Evolutionary conservation across 2,113 vertebrate species (phyloP).

Genomic region (Nothocercus julius): DNA sequence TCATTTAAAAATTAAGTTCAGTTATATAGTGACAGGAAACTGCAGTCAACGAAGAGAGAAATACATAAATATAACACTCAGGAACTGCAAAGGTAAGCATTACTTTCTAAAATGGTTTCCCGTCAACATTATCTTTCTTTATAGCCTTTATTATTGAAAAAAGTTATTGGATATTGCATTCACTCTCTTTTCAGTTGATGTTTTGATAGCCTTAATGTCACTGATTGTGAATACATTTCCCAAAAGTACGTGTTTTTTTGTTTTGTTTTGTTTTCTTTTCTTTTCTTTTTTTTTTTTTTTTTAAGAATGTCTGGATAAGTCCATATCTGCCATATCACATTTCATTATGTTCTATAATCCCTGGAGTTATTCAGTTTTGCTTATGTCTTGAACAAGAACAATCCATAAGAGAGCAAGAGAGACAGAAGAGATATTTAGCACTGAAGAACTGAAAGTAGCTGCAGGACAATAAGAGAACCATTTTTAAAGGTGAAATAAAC

Average conservation of each 20-base stretch:
- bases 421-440: background rate
- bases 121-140: slow-evolving; percentile 30
- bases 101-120: slow-evolving; percentile 28
- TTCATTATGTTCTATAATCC: background rate
- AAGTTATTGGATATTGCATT: slow-evolving; percentile 62
- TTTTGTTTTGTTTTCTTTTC: background rate
- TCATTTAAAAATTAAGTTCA: slow-evolving; percentile 58
- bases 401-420: background rate
- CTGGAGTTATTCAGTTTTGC: background rate
- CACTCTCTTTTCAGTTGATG: slow-evolving; percentile 16
- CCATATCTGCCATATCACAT: background rate
- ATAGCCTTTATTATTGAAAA: slow-evolving; percentile 50
- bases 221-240: slow-evolving; percentile 43
- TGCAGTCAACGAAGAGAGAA: background rate
- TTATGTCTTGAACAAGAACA: background rate
- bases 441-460: background rate
- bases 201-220: slow-evolving; percentile 46
- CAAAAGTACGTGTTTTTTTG: background rate
- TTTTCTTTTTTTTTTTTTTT: background rate
- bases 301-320: slow-evolving; percentile 11
- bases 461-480: background rate
- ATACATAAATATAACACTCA: background rate
- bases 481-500: background rate
- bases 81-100: background rate
- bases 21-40: slow-evolving; percentile 33